Conservation (phyloP, 2,797 vertebrate species). For the Ctenopoma kingsleyae region DNA sequence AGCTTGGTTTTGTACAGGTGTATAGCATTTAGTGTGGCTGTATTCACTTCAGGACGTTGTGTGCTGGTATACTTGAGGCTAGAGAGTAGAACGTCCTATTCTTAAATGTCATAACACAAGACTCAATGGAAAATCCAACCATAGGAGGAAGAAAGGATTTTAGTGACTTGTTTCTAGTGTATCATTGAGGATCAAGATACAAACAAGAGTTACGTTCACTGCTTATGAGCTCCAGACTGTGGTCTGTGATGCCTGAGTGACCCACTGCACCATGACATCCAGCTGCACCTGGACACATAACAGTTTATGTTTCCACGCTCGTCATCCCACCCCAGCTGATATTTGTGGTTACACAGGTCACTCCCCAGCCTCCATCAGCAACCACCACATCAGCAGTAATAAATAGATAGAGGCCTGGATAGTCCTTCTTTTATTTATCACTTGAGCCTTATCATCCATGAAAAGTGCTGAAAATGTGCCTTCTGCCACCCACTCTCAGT, state of each 20-base stretch:
- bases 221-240: background rate
- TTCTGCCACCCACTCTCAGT: conserved; percentile 37
- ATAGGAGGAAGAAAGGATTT: background rate
- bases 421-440: conserved; percentile 72
- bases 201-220: conserved; percentile 5
- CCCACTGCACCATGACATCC: conserved; percentile 36
- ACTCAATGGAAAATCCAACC: background rate
- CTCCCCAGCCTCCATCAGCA: conserved; percentile 43
- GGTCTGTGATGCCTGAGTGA: conserved; percentile 18
- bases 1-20: background rate
- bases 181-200: background rate
- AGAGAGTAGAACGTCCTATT: no score
- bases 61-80: background rate
- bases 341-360: conserved; percentile 65
- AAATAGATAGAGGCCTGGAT: conserved; percentile 43
- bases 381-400: conserved; percentile 74
- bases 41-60: background rate
- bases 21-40: background rate
- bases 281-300: conserved; percentile 63
- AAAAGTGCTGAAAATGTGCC: conserved; percentile 79
- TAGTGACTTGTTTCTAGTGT: background rate
- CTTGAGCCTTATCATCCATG: conserved; percentile 73
- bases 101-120: background rate
- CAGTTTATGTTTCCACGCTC: conserved; percentile 53
- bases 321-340: conserved; percentile 64